Percentiles rank a stretch among this genome's conserved stretches.
Evolutionary conservation across 2,113 vertebrate species (phyloP).

Genomic region (Gallinago paraguaiae): DNA sequence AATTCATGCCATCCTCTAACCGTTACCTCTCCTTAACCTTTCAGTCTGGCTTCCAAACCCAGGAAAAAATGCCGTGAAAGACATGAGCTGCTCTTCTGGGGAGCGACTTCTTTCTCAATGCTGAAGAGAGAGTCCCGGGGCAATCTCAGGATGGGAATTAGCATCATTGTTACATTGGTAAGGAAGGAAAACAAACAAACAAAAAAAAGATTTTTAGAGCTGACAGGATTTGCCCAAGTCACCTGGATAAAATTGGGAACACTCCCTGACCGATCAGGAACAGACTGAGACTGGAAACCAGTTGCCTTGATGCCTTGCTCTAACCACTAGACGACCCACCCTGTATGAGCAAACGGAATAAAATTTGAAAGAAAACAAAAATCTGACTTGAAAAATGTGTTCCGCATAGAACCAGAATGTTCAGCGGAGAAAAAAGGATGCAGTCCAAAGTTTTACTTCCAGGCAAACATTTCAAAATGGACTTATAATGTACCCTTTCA

Average conservation of each 20-base stretch:
- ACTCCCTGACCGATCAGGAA: slow-evolving; percentile 3
- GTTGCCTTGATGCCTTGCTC: slow-evolving; percentile 47
- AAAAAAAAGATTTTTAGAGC: background rate
- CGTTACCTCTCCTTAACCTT: background rate
- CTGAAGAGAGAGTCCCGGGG: background rate
- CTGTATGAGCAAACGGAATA: slow-evolving; percentile 64
- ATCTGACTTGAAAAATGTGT: slow-evolving; percentile 63
- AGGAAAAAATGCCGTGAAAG: background rate
- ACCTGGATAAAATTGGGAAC: slow-evolving; percentile 17
- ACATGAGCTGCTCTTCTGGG: background rate
- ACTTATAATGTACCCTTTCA: slow-evolving; percentile 76
- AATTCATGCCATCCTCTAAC: background rate
- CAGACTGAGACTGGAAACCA: slow-evolving; percentile 43
- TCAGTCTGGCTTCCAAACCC: background rate
- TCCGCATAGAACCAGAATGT: slow-evolving; percentile 25
- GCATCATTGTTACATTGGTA: background rate
- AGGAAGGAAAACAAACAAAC: background rate
- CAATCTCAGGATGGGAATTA: background rate
- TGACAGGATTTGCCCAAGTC: background rate
- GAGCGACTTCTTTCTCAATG: accelerated
- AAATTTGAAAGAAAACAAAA: slow-evolving; percentile 64
- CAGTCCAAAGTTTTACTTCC: slow-evolving; percentile 72
- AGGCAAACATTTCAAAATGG: slow-evolving; percentile 74
- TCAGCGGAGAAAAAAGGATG: slow-evolving; percentile 43
- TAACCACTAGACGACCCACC: slow-evolving; percentile 61